These are phyloP conservation scores for Micrasema minimum DNA, from an alignment of 1,140 invertebrate genomes.

Conservation along the genomic window DNA sequence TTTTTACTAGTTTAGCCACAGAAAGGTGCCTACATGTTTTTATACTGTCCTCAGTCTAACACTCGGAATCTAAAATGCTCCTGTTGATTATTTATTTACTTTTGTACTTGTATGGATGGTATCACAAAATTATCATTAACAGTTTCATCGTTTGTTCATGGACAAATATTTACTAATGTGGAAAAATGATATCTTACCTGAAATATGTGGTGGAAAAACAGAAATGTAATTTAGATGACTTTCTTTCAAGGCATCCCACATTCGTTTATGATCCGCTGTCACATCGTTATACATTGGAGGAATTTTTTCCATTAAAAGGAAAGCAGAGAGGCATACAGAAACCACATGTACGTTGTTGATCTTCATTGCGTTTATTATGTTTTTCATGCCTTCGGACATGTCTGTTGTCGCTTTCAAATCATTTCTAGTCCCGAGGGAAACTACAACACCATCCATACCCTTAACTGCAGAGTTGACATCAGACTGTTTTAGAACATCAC, in stretches of 20 bases:
- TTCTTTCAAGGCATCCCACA: constrained; percentile 76
- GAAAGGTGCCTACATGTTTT: too few relatives aligned
- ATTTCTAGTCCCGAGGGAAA: constrained; percentile 82
- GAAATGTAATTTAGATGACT: constrained; percentile 80
- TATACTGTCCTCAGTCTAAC: too few relatives aligned
- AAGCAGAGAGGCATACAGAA: constrained; percentile 84
- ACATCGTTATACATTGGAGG: constrained; percentile 77
- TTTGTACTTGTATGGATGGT: too few relatives aligned
- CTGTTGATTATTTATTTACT: too few relatives aligned
- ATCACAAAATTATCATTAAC: too few relatives aligned
- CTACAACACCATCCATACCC: constrained; percentile 78
- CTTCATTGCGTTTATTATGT: constrained; percentile 83
- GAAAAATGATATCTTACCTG: too few relatives aligned
- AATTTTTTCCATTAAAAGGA: constrained; percentile 80
- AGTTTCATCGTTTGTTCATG: too few relatives aligned
- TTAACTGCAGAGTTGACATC: constrained; percentile 77
- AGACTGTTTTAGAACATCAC: constrained; percentile 77
- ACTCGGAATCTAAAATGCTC: too few relatives aligned
- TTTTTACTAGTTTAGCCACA: too few relatives aligned
- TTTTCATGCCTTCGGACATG: constrained; percentile 82
- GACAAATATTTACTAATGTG: too few relatives aligned
- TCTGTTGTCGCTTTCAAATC: constrained; percentile 80
- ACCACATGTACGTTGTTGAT: constrained; percentile 72
- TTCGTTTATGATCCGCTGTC: constrained; percentile 81
- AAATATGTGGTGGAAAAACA: constrained; percentile 85